A percentile compares a stretch with the other conserved stretches of the same genome.
These are phyloP conservation scores for Pampus argenteus DNA, from an alignment of 2,797 vertebrate species.

Conservation along the genomic window DNA sequence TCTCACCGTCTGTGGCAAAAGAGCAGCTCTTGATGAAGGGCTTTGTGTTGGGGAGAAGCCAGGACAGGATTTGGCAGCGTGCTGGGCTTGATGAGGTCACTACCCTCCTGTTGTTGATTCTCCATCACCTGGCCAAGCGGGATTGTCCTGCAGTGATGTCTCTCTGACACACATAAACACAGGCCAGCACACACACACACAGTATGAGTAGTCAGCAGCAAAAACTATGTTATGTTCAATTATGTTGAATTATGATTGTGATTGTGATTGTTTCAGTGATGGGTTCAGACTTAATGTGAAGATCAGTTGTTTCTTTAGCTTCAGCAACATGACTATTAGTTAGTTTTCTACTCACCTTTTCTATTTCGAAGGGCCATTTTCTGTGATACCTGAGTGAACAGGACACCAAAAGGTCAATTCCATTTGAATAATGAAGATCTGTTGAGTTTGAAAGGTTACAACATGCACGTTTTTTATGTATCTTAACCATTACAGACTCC, in stretches of 20 bases:
- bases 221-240: not conserved
- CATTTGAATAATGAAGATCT: not conserved
- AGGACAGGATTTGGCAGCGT: conserved; percentile 69
- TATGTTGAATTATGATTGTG: not conserved
- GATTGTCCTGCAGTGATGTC: conserved; percentile 30
- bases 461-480: not conserved
- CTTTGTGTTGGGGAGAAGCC: conserved; percentile 64
- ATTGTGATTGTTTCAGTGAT: not conserved
- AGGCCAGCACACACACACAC: conserved; percentile 6
- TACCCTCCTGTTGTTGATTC: conserved; percentile 44
- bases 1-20: conserved; percentile 80
- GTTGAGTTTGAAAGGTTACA: not conserved
- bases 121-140: conserved; percentile 45
- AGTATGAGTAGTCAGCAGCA: not conserved
- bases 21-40: conserved; percentile 78
- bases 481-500: not conserved
- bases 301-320: conserved; percentile 1
- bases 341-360: conserved; percentile 38
- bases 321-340: not conserved
- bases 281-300: not conserved
- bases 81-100: conserved; percentile 70
- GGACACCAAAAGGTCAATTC: not conserved
- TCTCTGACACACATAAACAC: conserved; percentile 44
- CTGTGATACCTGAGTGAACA: conserved; percentile 37
- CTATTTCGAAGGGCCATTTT: conserved; percentile 25